A percentile compares a stretch with the other conserved stretches of the same genome.
Evolutionary conservation across 2,888 invertebrate genomes (phyloP).

Genomic region (Ennomos fuscantarius): DNA sequence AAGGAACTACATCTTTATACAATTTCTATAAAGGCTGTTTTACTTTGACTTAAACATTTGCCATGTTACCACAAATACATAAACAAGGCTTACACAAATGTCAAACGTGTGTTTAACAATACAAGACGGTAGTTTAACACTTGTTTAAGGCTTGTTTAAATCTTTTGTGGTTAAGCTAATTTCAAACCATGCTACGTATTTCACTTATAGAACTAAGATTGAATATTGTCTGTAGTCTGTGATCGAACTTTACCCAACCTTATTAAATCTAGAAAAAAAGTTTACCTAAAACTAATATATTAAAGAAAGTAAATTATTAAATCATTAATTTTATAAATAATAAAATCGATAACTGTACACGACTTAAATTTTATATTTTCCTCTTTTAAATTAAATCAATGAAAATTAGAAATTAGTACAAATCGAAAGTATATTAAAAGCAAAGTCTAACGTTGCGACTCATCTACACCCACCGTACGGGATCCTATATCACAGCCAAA

Average conservation of each 20-base stretch:
- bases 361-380: not conserved
- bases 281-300: constrained; percentile 12
- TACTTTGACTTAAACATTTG: too few relatives aligned
- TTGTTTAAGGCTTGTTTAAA: too few relatives aligned
- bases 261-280: constrained; percentile 14
- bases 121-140: too few relatives aligned
- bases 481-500: constrained; percentile 74
- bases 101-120: too few relatives aligned
- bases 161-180: too few relatives aligned
- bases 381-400: not conserved
- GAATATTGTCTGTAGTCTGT: too few relatives aligned
- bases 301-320: constrained; percentile 4
- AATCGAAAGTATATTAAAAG: constrained; percentile 11
- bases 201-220: too few relatives aligned
- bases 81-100: too few relatives aligned
- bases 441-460: constrained; percentile 26
- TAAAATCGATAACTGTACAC: constrained; percentile 6
- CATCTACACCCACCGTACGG: constrained; percentile 45
- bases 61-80: too few relatives aligned
- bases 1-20: too few relatives aligned
- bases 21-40: too few relatives aligned
- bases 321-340: constrained; percentile 8
- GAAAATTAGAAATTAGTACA: not conserved
- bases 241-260: constrained; percentile 6
- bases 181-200: too few relatives aligned